phyloP scores from a whole-genome alignment of 30 jellyfish, hydroid and myxozoan genomes.

The Hydractinia echinata region DNA sequence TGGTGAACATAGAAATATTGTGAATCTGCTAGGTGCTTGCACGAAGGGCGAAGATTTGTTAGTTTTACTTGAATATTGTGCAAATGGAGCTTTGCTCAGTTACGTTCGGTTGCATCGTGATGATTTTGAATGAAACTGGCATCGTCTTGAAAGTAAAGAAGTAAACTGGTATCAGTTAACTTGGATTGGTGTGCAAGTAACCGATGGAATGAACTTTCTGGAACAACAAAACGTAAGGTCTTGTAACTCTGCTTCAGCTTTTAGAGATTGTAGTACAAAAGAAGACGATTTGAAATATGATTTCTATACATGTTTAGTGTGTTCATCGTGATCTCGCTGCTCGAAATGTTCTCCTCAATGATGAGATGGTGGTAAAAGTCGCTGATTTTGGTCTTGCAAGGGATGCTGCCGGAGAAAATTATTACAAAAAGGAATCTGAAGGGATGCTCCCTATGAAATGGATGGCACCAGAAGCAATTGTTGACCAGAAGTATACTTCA shows the following conservation, averaged over 20 bases:
- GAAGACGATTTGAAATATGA: no score
- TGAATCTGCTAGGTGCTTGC: slow-evolving; percentile 71
- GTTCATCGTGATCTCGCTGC: no score
- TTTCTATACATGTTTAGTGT: no score
- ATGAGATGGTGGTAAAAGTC: no score
- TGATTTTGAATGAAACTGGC: slow-evolving; percentile 51
- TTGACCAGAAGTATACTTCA: no score
- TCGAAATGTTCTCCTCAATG: no score
- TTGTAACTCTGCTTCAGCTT: not conserved
- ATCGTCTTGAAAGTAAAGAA: slow-evolving; percentile 35
- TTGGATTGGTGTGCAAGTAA: slow-evolving; percentile 57
- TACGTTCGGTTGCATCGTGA: slow-evolving; percentile 60
- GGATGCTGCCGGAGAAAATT: no score
- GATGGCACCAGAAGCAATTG: no score
- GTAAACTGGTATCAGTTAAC: slow-evolving; percentile 44
- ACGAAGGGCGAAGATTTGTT: slow-evolving; percentile 65
- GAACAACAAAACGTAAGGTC: slow-evolving; percentile 62
- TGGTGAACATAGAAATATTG: slow-evolving; percentile 39
- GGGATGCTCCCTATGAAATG: no score
- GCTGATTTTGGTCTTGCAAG: no score
- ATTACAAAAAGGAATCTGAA: no score
- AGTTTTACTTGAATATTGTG: slow-evolving; percentile 59
- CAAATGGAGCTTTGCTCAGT: not conserved
- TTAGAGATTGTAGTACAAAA: no score
- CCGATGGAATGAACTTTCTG: slow-evolving; percentile 71